A percentile compares a stretch with the other conserved stretches of the same genome.
phyloP scores from a whole-genome alignment of 2,797 vertebrate species.

The Mustela erminea region DNA sequence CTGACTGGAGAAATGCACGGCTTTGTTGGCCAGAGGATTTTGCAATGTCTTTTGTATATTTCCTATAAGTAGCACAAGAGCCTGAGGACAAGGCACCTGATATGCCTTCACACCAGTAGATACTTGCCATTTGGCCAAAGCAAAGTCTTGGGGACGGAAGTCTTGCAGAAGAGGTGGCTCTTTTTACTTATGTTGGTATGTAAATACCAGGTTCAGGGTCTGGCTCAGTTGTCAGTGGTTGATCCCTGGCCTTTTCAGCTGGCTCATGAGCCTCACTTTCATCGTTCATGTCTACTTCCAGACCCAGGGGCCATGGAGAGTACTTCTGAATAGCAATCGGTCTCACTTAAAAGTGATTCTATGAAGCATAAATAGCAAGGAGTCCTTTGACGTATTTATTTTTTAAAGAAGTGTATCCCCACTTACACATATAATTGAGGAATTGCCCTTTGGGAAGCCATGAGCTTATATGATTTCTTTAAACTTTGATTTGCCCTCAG shows the following conservation, averaged over 20 bases:
- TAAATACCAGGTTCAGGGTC: neutral
- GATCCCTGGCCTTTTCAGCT: neutral
- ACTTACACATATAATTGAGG: neutral
- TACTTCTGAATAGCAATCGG: neutral
- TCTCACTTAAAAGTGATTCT: neutral
- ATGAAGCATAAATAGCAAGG: neutral
- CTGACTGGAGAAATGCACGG: constrained; percentile 1
- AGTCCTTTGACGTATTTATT: neutral
- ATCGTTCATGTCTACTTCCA: neutral
- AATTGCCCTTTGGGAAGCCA: neutral
- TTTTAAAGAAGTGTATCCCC: neutral
- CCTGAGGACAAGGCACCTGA: neutral
- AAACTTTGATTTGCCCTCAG: neutral
- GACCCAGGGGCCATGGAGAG: neutral
- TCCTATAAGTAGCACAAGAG: neutral
- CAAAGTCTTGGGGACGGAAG: neutral
- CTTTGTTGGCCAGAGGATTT: constrained; percentile 51
- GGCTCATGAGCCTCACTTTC: neutral
- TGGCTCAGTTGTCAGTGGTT: neutral
- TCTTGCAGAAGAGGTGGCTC: neutral
- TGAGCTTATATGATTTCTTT: neutral
- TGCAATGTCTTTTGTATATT: neutral
- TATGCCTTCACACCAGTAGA: neutral
- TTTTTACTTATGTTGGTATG: neutral
- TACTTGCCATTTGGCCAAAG: neutral